phyloP scores from a whole-genome alignment of 2,797 vertebrate species.

The Nannoperca obscura region DNA sequence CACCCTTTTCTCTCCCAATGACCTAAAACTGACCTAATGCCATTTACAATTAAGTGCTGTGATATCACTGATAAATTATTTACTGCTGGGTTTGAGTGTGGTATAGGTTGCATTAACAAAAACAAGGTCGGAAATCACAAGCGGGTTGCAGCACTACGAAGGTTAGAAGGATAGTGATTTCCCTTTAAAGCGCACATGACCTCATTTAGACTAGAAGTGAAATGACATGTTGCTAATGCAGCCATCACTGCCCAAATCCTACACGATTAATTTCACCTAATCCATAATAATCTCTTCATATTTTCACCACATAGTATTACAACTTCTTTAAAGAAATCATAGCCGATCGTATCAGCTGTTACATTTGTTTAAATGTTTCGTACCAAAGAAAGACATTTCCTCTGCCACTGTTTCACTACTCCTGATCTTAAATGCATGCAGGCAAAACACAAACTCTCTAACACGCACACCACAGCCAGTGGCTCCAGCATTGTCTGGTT shows the following conservation, averaged over 20 bases:
- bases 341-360: conserved; percentile 24
- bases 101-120: conserved; percentile 43
- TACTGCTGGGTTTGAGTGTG: conserved; percentile 23
- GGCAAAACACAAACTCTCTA: conserved; percentile 74
- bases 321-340: conserved; percentile 25
- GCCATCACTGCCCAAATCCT: conserved; percentile 74
- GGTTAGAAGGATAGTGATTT: conserved; percentile 40
- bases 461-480: conserved; percentile 79
- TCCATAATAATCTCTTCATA: conserved; percentile 75
- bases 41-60: conserved; percentile 24
- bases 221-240: conserved; percentile 77
- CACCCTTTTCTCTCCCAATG: background rate
- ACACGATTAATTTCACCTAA: conserved; percentile 77
- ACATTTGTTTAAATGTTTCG: conserved; percentile 18
- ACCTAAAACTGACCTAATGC: background rate
- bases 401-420: conserved; percentile 47
- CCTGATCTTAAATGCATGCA: conserved; percentile 69
- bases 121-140: conserved; percentile 60
- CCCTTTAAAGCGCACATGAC: conserved; percentile 71
- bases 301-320: conserved; percentile 43
- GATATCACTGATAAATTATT: conserved; percentile 36
- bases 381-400: conserved; percentile 40
- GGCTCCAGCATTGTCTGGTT: conserved; percentile 86
- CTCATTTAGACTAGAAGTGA: conserved; percentile 74
- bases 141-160: conserved; percentile 11